Percentiles rank a stretch among this genome's conserved stretches.
phyloP scores from a whole-genome alignment of 1,140 invertebrate genomes.

The Panulirus ornatus region DNA sequence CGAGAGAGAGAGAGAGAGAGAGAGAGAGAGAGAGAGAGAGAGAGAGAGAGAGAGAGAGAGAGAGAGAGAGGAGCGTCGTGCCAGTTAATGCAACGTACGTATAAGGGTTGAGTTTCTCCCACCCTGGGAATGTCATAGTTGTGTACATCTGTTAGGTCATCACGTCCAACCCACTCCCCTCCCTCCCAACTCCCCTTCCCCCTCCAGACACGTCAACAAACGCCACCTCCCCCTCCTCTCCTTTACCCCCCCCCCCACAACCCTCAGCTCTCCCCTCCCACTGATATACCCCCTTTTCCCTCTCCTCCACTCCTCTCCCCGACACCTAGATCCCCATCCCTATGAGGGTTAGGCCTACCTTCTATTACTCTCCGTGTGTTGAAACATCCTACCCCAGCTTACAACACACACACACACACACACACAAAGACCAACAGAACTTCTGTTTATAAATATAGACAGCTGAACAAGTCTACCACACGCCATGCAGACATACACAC shows the following conservation, averaged over 20 bases:
- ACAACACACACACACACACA: no score
- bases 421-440: no score
- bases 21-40: no score
- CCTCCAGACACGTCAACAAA: no score
- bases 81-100: constrained; percentile 20
- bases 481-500: no score
- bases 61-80: background rate
- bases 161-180: background rate
- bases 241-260: background rate
- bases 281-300: background rate
- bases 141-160: constrained; percentile 25
- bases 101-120: constrained; percentile 33
- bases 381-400: no score
- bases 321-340: no score
- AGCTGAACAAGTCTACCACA: no score
- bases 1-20: background rate
- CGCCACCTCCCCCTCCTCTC: background rate
- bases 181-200: background rate
- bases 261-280: background rate
- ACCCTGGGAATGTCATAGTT: constrained; percentile 32
- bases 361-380: no score
- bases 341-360: no score
- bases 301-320: background rate
- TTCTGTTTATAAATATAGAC: no score
- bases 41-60: constrained; percentile 24